Base-by-base conservation (phyloP, 1,140 invertebrate species). In the Ericerus pela region DNA sequence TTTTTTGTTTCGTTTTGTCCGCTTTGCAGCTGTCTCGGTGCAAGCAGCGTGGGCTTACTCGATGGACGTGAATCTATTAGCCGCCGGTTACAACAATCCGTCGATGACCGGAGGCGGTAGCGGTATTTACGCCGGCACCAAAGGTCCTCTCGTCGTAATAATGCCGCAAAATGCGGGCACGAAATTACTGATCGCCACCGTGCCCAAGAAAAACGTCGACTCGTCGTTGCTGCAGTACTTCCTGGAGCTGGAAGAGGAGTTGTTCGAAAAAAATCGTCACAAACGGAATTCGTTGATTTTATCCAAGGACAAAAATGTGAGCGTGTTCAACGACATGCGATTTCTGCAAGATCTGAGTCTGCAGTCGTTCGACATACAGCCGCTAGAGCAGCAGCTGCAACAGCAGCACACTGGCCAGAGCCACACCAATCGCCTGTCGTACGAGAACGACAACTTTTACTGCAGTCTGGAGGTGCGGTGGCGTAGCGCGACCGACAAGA, bases 31-130 rank as follows among this genome's bases (percentile, higher is more conserved):
- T 3, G 60, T 71, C 54, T 69, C 75, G 61, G 72, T 67, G 14
- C 77, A 79, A 59, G 65, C 69, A 1, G 71, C 69, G 1, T 81
- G 76, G 71, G 69, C 79, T 0, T 69, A 68, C 11, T 65, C 68
- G 0, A 69, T 74, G 20, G 64, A 75, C 10, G 73, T 78, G 0
- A 81, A 80, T 61, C 65, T 81, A 1, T 62, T 82, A 4, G 73
- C 67, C 0, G 67, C 80, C 0, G 75, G 77, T 27, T 73, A 75
- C 54, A 75, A 79, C 51, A 24, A 59, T 2, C 73, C 75, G 0
- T 0, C 2, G 0, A 57, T 47, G 2, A 68, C 70, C 0, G 70
- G 64, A 37, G 59, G 67, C 8, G 79, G 79, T 16, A 76, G 73
- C 59, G 78, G 78, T 2, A 75, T 81, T 37, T 79, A 72, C 59